Evolutionary conservation across 1,140 invertebrate genomes (phyloP).

Genomic region (Drosophila dunni): DNA sequence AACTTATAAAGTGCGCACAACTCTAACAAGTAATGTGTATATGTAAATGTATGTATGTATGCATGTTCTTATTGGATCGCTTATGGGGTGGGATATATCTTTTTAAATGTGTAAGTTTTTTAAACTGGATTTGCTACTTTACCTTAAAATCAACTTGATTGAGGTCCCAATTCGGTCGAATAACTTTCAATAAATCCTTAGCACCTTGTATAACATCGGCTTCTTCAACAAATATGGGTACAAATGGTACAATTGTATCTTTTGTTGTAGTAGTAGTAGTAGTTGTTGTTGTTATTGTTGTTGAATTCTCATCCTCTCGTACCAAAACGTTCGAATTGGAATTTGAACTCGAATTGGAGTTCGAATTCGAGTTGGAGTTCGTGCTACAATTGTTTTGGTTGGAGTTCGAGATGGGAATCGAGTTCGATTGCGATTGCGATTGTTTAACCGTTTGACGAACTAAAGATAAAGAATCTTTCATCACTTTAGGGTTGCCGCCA

Average conservation of each 20-base stretch:
- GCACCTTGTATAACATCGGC: slow-evolving; percentile 86
- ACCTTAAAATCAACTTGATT: slow-evolving; percentile 86
- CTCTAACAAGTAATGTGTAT: slow-evolving; percentile 21
- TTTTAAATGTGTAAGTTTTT: slow-evolving; percentile 11
- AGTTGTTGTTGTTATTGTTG: slow-evolving; percentile 10
- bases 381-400: slow-evolving; percentile 60
- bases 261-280: slow-evolving; percentile 45
- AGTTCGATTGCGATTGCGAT: slow-evolving; percentile 58
- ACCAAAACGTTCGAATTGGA: slow-evolving; percentile 35
- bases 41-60: slow-evolving; percentile 10
- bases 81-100: slow-evolving; percentile 20
- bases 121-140: slow-evolving; percentile 49
- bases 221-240: slow-evolving; percentile 85
- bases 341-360: slow-evolving; percentile 47
- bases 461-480: slow-evolving; percentile 82
- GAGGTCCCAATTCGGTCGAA: slow-evolving; percentile 86
- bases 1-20: slow-evolving; percentile 18
- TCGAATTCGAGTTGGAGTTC: slow-evolving; percentile 52
- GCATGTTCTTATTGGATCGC: slow-evolving; percentile 11
- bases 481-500: slow-evolving; percentile 83
- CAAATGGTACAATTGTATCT: slow-evolving; percentile 72
- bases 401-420: too few species aligned
- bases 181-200: slow-evolving; percentile 85
- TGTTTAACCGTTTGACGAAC: slow-evolving; percentile 75
- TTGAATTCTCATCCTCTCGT: slow-evolving; percentile 19